phyloP scores from a whole-genome alignment of 2,113 vertebrate species.

The Heptranchias perlo region DNA sequence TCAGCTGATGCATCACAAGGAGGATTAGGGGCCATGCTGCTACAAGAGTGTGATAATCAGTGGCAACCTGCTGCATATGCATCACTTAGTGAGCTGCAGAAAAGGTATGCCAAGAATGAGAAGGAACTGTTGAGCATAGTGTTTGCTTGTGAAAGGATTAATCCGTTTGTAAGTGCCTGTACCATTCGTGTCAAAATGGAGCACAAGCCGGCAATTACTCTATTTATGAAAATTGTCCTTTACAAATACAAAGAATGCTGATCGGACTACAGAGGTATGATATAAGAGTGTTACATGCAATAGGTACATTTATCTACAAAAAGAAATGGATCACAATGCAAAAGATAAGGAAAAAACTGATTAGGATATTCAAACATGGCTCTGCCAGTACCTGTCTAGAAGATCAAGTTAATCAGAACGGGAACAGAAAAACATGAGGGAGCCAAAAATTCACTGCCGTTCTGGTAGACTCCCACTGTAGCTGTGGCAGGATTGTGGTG shows the following conservation, averaged over 20 bases:
- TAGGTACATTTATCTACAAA: not conserved
- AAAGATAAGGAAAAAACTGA: not conserved
- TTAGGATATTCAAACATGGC: not conserved
- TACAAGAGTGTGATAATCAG: not conserved
- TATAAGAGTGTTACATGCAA: not conserved
- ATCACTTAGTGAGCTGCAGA: not conserved
- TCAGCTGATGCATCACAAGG: slow-evolving; percentile 29
- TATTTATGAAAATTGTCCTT: not conserved
- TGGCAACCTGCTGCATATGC: not conserved
- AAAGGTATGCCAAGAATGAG: not conserved
- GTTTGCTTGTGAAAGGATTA: not conserved
- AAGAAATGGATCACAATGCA: not conserved
- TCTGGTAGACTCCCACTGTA: not conserved
- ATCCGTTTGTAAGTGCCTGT: not conserved
- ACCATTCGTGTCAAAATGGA: not conserved
- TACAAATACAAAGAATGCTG: not conserved
- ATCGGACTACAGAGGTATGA: not conserved
- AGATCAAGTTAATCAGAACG: not conserved
- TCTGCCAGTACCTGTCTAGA: not conserved
- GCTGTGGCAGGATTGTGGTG: not conserved
- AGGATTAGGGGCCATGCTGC: not conserved
- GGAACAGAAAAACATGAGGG: not conserved
- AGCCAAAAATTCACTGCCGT: not conserved
- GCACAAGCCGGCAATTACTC: not conserved
- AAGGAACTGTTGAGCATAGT: not conserved